Conservation (phyloP, 2,888 invertebrate genomes). For the Nemotelus pantherinus region DNA sequence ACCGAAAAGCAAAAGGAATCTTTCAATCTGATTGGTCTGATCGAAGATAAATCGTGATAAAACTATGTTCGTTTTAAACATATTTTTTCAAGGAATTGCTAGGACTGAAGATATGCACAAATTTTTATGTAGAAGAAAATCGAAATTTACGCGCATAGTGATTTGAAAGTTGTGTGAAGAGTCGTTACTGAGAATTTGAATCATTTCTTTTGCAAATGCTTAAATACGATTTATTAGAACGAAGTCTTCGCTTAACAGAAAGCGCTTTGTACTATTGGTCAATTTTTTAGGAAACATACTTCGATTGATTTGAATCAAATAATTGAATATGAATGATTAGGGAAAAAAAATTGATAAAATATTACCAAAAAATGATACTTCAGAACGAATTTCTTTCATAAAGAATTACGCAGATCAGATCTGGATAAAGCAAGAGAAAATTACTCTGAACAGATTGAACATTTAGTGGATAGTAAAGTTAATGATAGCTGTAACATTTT, state of each 20-base stretch:
- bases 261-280: neutral
- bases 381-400: neutral
- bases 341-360: neutral
- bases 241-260: too few relatives aligned
- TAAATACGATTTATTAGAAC: too few relatives aligned
- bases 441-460: neutral
- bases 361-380: neutral
- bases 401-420: neutral
- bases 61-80: neutral
- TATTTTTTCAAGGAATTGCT: neutral
- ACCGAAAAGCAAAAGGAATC: neutral
- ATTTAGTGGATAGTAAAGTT: too few relatives aligned
- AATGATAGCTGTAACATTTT: too few relatives aligned
- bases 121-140: constrained; percentile 5
- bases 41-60: constrained; percentile 11
- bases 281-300: neutral
- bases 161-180: too few relatives aligned
- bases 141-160: neutral
- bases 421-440: neutral
- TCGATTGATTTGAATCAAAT: neutral
- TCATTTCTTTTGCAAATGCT: too few relatives aligned
- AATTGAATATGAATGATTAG: neutral
- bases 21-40: constrained; percentile 12
- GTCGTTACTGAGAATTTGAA: too few relatives aligned
- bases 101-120: constrained; percentile 22